Evolutionary conservation across 2,797 vertebrate species (phyloP).

Genomic region (Phyllotis vaccarum): DNA sequence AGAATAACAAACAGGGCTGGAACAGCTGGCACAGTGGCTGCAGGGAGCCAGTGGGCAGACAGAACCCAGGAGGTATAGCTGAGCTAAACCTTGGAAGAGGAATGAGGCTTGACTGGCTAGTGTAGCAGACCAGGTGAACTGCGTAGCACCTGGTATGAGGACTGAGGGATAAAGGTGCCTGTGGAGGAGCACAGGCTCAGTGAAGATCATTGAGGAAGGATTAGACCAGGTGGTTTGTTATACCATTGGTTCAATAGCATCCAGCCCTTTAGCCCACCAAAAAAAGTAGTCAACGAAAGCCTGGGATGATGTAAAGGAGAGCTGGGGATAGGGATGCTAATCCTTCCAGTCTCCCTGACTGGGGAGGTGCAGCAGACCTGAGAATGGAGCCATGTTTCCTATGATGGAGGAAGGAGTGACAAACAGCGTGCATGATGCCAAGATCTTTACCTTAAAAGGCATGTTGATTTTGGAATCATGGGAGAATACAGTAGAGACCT

Average conservation of each 20-base stretch:
- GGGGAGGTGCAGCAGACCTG: neutral
- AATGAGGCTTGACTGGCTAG: too few species aligned
- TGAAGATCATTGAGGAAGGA: neutral
- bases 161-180: neutral
- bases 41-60: neutral
- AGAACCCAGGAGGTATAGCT: neutral
- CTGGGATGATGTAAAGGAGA: neutral
- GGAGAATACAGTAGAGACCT: neutral
- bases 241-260: neutral
- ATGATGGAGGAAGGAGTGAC: neutral
- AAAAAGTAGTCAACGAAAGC: neutral
- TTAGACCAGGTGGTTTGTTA: neutral
- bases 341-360: accelerated
- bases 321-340: neutral
- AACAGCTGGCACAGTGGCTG: neutral
- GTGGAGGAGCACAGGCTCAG: neutral
- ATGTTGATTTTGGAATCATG: neutral
- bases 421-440: neutral
- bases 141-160: neutral
- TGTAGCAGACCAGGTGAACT: neutral
- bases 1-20: neutral
- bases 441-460: neutral
- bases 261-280: neutral
- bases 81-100: neutral
- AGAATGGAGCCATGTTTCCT: neutral